phyloP scores from a whole-genome alignment of 2,888 invertebrate species.

The Odontothrips loti region DNA sequence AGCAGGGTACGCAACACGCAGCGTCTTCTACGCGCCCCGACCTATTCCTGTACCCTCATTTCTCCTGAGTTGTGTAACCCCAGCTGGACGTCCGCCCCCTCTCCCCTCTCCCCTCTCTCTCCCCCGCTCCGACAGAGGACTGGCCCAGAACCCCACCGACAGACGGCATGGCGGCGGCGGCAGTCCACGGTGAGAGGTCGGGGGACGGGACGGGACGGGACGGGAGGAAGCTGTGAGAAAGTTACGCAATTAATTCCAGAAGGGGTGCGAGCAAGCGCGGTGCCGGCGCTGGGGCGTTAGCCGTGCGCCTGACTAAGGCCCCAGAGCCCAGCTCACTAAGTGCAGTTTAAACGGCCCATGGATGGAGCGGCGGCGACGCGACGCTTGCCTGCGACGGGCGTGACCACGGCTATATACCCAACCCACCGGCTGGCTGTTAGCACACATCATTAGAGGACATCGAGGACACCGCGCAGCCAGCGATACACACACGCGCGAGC shows the following conservation, averaged over 20 bases:
- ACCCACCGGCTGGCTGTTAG: no score
- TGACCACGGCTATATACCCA: no score
- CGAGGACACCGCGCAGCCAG: no score
- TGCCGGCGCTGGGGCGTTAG: neutral
- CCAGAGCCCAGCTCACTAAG: neutral
- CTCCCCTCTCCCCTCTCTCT: neutral
- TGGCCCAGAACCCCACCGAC: neutral
- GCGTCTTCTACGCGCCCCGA: no score
- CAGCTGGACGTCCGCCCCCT: no score
- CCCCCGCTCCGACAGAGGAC: neutral
- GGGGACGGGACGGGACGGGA: neutral
- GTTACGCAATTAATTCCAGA: conserved; percentile 20
- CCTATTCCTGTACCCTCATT: no score
- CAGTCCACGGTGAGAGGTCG: neutral
- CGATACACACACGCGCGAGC: no score
- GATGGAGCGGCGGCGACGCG: neutral
- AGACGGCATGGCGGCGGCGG: neutral
- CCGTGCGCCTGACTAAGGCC: neutral
- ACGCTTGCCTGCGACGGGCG: no score
- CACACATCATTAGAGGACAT: no score
- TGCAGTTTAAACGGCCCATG: conserved; percentile 2
- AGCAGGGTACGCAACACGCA: no score
- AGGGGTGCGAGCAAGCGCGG: neutral
- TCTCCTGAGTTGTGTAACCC: no score
- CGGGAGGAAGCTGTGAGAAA: neutral